Base-by-base conservation (phyloP, 1,140 invertebrate genomes). In the Macrobrachium nipponense region DNA sequence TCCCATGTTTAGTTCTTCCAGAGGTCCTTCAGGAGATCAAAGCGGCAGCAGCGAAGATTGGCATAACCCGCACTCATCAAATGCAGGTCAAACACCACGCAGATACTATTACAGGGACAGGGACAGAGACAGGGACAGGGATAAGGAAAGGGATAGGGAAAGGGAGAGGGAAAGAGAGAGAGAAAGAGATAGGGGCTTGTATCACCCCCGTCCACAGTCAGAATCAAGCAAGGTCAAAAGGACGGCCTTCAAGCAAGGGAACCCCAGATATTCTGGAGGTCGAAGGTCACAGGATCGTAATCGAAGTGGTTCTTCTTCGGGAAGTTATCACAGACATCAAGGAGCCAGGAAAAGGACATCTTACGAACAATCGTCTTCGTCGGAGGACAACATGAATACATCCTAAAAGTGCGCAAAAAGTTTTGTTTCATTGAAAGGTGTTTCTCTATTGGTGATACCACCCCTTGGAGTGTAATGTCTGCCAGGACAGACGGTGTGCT, bases 11-110 rank as follows among this genome's bases (percentile, higher is more conserved):
- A 51, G 77, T 62, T 36, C 23, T 86, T 14, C 58, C 59, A 61
- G 73, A 64, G 18, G 61, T 61, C 17, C 58, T 44, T 73, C 20
- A 58, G 18, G 83, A 86, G 11, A 27, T 58, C 14, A 75, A 70
- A 78, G 83, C 60, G 75, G 80, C 43, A 75, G 59, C 44, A 20
- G 61, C 51, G 44, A 43, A 79, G 51, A 61, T 20, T 79, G 36
- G 62, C 78, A 70, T 17, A 23, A 36, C 43, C 43, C 70, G 2
- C 27, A 73, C 7, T 43, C 43, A 7, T 44, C 43, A 44, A 36
- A 73, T 7, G 20, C 20, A 73, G 17, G 17, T 36, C 43, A 73
- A 10, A n/a, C 70, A 23, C 43, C 43, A 73, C 70, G 20, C 18
- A 17, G 27, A 20, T 73, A 17, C 20, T 44, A 23, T 10, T 27